Evolutionary conservation across 2,113 vertebrate genomes (phyloP), one percentile per base, ranked within the genome.

Genomic region (Geococcyx californianus): DNA sequence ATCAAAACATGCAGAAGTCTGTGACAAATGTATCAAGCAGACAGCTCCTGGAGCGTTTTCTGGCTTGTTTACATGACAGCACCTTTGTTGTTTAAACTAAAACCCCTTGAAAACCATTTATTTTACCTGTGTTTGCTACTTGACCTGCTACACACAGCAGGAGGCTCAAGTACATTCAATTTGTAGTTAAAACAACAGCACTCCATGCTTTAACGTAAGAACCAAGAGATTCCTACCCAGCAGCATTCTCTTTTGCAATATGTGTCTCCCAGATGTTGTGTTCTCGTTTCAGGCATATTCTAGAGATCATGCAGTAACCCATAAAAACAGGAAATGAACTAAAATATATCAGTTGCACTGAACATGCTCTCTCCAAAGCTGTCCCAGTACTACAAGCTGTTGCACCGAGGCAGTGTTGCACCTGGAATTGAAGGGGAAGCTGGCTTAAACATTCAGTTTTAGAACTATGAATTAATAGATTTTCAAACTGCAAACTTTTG

Each of bases 251-350:
- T 3, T 63, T 17, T 54, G 60, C 68, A n/a, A 1, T 14, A 82
- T 33, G 78, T 86, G 82, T 67, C 75, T 80, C 76, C 76, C 94
- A 93, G 64, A 94, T 90, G 87, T 44, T 34, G 42, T 6, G 2
- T 47, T 59, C 79, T 74, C 44, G 47, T 82, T 73, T 36, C 28
- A 54, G 81, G 74, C 73, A 69, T 29, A 2, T 29, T 95, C 40
- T 89, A 75, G 89, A 92, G 84, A 89, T 19, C 76, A 85, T 44
- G 49, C 66, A 81, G 73, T 47, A 67, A 95, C 44, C 51, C 54
- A 18, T 31, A 92, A 81, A 74, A 94, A 15, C 86, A 92, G 94
- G 89, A 94, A 94, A 95, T 94, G 5, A 89, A 78, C 49, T 91
- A 1, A 40, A 82, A 33, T 8, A 8, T 11, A 23, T 33, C 60